Conservation (phyloP, 2,113 vertebrate species). For the Bubo bubo region DNA sequence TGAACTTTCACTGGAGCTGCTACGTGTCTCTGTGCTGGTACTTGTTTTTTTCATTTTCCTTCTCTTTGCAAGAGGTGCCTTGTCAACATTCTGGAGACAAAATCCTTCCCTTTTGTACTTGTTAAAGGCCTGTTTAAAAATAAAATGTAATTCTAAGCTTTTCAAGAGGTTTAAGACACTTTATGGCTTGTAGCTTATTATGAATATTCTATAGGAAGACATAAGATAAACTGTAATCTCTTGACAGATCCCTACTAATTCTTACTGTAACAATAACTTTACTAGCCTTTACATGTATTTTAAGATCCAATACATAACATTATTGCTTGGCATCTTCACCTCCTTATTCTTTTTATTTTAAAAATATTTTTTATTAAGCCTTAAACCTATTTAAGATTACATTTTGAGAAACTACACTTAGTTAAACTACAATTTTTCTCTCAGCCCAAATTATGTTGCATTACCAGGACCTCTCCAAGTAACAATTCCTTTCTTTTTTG, state of each 20-base stretch:
- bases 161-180: background rate
- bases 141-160: background rate
- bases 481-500: background rate
- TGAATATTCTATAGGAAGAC: background rate
- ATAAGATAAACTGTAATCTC: background rate
- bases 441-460: background rate
- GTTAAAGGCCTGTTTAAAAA: conserved; percentile 89
- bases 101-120: conserved; percentile 98
- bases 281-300: background rate
- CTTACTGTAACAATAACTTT: background rate
- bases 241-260: background rate
- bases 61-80: conserved; percentile 90
- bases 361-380: background rate
- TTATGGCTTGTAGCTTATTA: background rate
- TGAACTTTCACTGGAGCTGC: conserved; percentile 96
- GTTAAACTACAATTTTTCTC: background rate
- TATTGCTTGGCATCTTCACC: background rate
- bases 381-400: background rate
- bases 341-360: background rate
- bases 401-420: background rate
- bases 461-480: background rate
- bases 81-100: conserved; percentile 95
- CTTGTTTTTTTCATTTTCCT: conserved; percentile 99
- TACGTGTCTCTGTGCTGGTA: conserved; percentile 96
- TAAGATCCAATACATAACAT: background rate